Evolutionary conservation across 2,113 vertebrate genomes (phyloP).

Genomic region (Gymnorhina tibicen): DNA sequence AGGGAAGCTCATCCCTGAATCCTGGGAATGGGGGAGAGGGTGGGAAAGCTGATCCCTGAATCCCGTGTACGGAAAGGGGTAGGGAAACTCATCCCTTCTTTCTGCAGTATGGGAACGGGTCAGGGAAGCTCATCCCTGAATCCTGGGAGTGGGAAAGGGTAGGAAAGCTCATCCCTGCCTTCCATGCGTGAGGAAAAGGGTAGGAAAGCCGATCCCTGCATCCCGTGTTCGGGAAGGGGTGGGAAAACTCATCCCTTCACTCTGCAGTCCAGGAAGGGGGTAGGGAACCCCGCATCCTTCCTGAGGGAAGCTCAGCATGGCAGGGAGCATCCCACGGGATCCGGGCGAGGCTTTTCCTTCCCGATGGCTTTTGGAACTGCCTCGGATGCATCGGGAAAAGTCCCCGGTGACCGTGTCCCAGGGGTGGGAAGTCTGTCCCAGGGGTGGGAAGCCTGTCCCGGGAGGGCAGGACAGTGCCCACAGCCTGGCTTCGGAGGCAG

Average conservation of each 20-base stretch:
- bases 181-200: too few relatives aligned
- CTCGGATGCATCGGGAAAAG: not conserved
- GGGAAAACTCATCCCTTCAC: not conserved
- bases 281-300: not conserved
- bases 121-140: not conserved
- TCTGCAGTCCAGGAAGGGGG: not conserved
- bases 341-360: not conserved
- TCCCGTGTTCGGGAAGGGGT: not conserved
- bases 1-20: not conserved
- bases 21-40: too few relatives aligned
- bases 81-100: not conserved
- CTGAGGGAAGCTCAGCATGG: not conserved
- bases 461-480: not conserved
- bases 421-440: not conserved
- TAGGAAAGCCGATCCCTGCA: not conserved
- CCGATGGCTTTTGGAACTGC: not conserved
- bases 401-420: rapidly evolving
- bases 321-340: not conserved
- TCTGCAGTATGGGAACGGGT: rapidly evolving
- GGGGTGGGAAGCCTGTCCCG: not conserved
- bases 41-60: not conserved
- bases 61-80: rapidly evolving
- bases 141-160: too few relatives aligned
- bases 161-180: not conserved
- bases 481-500: not conserved